Base-by-base conservation (phyloP, 2,113 vertebrate species). In the Actinemys pallida region DNA sequence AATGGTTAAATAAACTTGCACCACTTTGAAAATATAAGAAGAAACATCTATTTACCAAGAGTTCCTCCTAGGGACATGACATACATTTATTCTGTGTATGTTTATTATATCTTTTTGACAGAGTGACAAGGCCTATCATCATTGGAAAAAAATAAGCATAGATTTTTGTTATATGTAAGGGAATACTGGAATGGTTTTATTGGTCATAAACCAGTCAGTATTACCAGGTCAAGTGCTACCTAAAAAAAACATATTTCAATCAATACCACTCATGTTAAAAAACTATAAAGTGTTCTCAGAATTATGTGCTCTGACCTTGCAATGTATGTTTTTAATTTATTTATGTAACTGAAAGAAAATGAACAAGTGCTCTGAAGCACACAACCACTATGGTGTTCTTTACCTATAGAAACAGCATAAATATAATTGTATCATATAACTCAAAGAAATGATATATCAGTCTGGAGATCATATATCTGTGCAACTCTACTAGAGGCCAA, bases 251-350 rank as follows among this genome's bases (percentile, higher is more conserved):
- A 42, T 3, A n/a, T 57, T 50, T 88, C 49, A 86, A 14, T 52
- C 57, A 83, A 17, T 42, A 62, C 10, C 13, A 57, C 3, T 79
- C 16, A 31, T 31, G 25, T 31, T 81, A 27, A 81, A 94, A 69
- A 81, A 57, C 5, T n/a, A 78, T 4, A 24, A 90, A 75, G 25
- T 35, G 2, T 50, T 88, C 27, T 84, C 31, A 42, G 14, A 50
- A 20, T n/a, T 95, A 22, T 12, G 11, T 11, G 12, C 27, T 72
- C 24, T 59, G 45, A 69, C 8, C 88, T 49, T 57, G 29, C 42
- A 89, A 91, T 50, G 69, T 22, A 1, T 86, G 49, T 84, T 97
- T 93, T 92, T 47, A 83, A 89, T 90, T 76, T 81, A 49, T 31
- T 5, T 2, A 20, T 3, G 1, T 19, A 85, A 88, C 56, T 9